Evolutionary conservation across 1,140 invertebrate species (phyloP), one percentile per base, ranked within the genome.

Genomic region (Bradysia coprophila): DNA sequence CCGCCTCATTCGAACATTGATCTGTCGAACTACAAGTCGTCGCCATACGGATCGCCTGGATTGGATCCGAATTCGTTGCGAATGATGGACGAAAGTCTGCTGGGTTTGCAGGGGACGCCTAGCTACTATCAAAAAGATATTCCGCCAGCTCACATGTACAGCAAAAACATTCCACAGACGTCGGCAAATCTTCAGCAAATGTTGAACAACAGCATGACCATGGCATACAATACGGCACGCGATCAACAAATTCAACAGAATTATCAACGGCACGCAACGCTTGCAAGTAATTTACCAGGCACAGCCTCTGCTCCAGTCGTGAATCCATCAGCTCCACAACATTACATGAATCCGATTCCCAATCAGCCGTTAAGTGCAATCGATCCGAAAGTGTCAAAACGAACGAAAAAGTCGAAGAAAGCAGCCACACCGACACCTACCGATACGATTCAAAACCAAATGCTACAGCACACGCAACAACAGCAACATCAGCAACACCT

Each of bases 101-200:
- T 41, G 54, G 49, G 13, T n/a, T 18, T 31, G 19, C 18, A 38
- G 23, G 31, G 9, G 13, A 33, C 39, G 6, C 22, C 42, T 13
- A 51, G 50, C 39, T 61, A 60, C 20, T 60, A 60, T 34, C 54
- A 61, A 33, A 61, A 61, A 41, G 46, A 48, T 9, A 55, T 57
- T 49, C 54, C 52, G 22, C 57, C 57, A 23, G 57, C 57, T 1
- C 57, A 61, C 22, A 61, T 60, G 52, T 56, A 52, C 40, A 56
- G 52, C 19, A 45, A 45, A 38, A 41, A 34, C n/a, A 9, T 37
- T 3, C 13, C 10, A n/a, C 43, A 43, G 33, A 11, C 31, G 37
- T 15, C 34, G 42, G 6, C 48, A 46, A 28, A 28, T 28, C 13
- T 41, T 13, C 39, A 41, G n/a, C 39, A 41, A 41, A 41, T 41